Evolutionary conservation across 2,888 invertebrate genomes (phyloP), one percentile per base, ranked within the genome.

Genomic region (Empis livida): DNA sequence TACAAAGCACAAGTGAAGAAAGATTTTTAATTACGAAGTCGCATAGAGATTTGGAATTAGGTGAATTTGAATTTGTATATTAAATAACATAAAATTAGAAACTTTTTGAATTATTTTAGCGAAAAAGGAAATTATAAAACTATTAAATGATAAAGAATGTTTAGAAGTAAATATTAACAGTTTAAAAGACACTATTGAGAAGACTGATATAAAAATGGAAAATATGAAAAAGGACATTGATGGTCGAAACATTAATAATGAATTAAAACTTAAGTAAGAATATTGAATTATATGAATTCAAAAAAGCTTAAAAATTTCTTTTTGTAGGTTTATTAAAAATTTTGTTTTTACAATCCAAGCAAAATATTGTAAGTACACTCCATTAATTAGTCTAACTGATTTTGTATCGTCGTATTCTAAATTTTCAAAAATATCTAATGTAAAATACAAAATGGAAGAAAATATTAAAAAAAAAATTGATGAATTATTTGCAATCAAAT

Each of bases 321-420:
- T 20, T 44, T 47, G 14, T 37, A 63, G 63, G 57, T 68, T 64
- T 52, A 53, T 67, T 14, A 59, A 61, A 51, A 63, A 62, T 47
- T 62, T 65, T 2, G 45, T 66, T 17, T 57, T 57, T 42, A 48
- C 53, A 5, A 54, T 68, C 5, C 60, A 59, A 49, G 60, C 63
- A 46, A 67, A 69, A 57, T 69, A 65, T 55, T 62, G 63, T 55
- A 65, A 68, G 56, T 69, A 62, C 45, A 68, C 68, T 31, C 69
- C 69, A 2, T 49, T 69, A 40, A 61, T 69, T 57, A 61, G 63
- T 55, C 59, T 69, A 2, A 61, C 57, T 17, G 65, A 69, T 49
- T 70, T 67, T 52, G 59, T 63, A 37, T 61, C 59, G 49, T 58
- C 63, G 13, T 62, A 65, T 45, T 54, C 58, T 14, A 62, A 60